Percentiles rank a stretch among this genome's conserved stretches.
Evolutionary conservation across 92 coral and sea anemone species (phyloP).

Genomic region (Siderastrea radians): DNA sequence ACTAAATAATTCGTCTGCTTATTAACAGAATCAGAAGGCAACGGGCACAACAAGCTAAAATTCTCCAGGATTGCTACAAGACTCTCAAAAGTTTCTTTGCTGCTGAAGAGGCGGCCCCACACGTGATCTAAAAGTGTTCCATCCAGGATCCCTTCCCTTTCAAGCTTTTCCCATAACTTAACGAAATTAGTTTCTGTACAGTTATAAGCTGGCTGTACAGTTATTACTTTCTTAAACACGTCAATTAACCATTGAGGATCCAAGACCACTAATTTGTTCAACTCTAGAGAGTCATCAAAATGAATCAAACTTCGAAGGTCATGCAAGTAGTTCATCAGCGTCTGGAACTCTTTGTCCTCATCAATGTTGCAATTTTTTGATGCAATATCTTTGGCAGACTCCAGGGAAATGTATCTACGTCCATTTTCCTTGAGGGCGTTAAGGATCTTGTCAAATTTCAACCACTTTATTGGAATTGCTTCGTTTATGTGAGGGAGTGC

Average conservation of each 20-base stretch:
- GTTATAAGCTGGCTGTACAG: slow-evolving; percentile 47
- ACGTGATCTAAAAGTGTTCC: slow-evolving; percentile 27
- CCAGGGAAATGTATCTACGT: slow-evolving; percentile 10
- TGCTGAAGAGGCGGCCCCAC: slow-evolving; percentile 29
- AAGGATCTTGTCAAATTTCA: slow-evolving; percentile 51
- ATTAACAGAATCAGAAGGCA: neutral
- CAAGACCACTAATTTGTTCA: too few relatives aligned
- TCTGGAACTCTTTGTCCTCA: slow-evolving; percentile 22
- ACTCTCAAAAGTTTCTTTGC: neutral
- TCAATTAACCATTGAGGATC: too few relatives aligned
- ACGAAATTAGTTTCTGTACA: slow-evolving; percentile 11
- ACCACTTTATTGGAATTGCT: slow-evolving; percentile 48
- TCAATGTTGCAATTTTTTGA: slow-evolving; percentile 5
- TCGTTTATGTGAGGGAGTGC: slow-evolving; percentile 31
- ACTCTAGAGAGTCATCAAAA: slow-evolving; percentile 46
- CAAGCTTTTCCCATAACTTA: slow-evolving; percentile 52
- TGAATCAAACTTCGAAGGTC: slow-evolving; percentile 58
- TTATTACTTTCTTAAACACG: too few relatives aligned
- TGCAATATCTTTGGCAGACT: slow-evolving; percentile 38
- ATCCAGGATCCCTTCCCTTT: slow-evolving; percentile 40
- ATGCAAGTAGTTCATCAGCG: slow-evolving; percentile 62
- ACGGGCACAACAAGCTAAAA: slow-evolving; percentile 45
- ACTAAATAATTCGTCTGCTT: too few relatives aligned
- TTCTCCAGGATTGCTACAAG: slow-evolving; percentile 56
- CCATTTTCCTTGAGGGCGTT: neutral